A percentile compares a stretch with the other conserved stretches of the same genome.
These are phyloP conservation scores for Delphinus delphis DNA, from an alignment of 2,113 vertebrate genomes.

Conservation along the genomic window DNA sequence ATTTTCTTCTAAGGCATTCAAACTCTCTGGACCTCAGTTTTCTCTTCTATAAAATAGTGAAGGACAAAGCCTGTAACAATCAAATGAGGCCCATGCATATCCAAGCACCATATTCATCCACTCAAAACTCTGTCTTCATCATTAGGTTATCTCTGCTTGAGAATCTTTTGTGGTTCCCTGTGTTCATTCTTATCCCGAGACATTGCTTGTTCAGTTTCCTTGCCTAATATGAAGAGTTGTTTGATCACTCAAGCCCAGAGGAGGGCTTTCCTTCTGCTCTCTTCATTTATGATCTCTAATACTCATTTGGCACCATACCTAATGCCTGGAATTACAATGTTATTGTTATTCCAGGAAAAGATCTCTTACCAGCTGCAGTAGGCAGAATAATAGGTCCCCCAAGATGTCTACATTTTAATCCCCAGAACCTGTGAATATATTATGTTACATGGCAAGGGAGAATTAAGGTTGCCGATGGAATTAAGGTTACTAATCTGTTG, in stretches of 20 bases:
- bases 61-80: not conserved
- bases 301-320: not conserved
- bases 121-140: not conserved
- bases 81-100: not conserved
- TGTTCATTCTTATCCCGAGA: not conserved
- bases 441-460: not conserved
- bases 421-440: not conserved
- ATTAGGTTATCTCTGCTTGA: not conserved
- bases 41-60: not conserved
- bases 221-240: not conserved
- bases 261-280: not conserved
- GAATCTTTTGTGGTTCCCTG: not conserved
- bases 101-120: not conserved
- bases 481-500: not conserved
- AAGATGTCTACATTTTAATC: not conserved
- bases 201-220: not conserved
- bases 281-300: not conserved
- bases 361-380: not conserved
- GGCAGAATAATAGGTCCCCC: not conserved
- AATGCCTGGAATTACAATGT: not conserved
- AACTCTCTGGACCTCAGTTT: not conserved
- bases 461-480: not conserved
- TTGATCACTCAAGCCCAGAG: not conserved
- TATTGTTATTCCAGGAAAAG: not conserved
- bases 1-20: not conserved